Base-by-base conservation (phyloP, 2,113 vertebrate species). In the Orientallactaga bullata region DNA sequence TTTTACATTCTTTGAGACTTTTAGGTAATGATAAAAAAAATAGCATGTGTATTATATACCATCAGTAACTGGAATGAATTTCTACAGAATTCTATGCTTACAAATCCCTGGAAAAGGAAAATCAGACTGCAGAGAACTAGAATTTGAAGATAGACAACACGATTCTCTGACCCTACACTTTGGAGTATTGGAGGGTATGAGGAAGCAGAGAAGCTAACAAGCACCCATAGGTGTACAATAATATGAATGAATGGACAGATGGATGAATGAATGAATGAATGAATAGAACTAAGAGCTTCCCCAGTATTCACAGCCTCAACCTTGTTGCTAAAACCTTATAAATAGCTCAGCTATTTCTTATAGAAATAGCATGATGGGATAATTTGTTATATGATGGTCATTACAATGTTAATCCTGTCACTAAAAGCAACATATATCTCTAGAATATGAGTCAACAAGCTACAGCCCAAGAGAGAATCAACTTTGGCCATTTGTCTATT, bases 1-100 rank as follows among this genome's bases (percentile, higher is more conserved):
- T 82, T 79, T 85, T 37, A 32, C 63, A 68, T 68, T 63, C 60
- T 88, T 63, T 84, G 77, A 37, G 68, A 39, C 16, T 16, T 93
- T 94, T 81, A 35, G 37, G 69, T 47, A 69, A 51, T 93, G 21
- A 60, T 78, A 39, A 76, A 77, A 85, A 61, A 81, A 66, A n/a
- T 37, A 20, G 11, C 23, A 16, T 18, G 0, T 30, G 2, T 89
- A 79, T 74, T 66, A 15, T 35, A 66, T n/a, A 39, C 63, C 1
- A 1, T 55, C 7, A 61, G 8, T 60, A 90, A 71, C 26, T 71
- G 37, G 10, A 82, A 63, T 68, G 6, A 74, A 69, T 87, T 77
- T 85, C 23, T 26, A 20, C 11, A n/a, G 26, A 87, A 28, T 13
- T 0, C 32, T 85, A 5, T 73, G 1, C 65, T 80, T 79, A 18